A percentile compares a stretch with the other conserved stretches of the same genome.
Conservation (phyloP, 2,888 invertebrate species). For the Platerodrilus igneus region DNA sequence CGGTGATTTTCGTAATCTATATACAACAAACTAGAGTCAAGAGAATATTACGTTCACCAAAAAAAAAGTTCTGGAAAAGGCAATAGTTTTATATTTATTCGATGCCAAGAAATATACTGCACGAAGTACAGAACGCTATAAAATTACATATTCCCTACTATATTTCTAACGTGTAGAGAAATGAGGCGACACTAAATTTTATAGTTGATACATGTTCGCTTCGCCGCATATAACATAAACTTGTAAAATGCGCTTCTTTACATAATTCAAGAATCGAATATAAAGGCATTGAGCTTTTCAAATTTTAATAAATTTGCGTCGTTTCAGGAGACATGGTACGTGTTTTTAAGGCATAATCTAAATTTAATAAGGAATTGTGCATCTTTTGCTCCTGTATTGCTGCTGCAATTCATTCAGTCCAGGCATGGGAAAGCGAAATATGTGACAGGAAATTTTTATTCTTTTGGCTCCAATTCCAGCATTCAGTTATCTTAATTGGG, state of each 20-base stretch:
- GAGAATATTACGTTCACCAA: no score
- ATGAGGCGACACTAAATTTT: no score
- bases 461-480: slow-evolving; percentile 8
- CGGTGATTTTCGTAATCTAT: no score
- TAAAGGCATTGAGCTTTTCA: slow-evolving; percentile 10
- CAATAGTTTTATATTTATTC: no score
- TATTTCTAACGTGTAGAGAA: no score
- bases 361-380: slow-evolving; percentile 21
- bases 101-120: no score
- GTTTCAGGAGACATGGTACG: no score
- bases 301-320: slow-evolving; percentile 10
- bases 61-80: no score
- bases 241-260: slow-evolving; percentile 9
- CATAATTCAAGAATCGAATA: slow-evolving; percentile 10
- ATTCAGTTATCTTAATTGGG: slow-evolving; percentile 19
- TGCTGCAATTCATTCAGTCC: slow-evolving; percentile 18
- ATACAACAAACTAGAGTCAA: no score
- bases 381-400: slow-evolving; percentile 10
- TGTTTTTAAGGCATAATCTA: slow-evolving; percentile 18
- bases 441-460: slow-evolving; percentile 19
- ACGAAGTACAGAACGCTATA: no score
- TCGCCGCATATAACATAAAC: slow-evolving; percentile 11
- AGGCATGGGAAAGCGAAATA: slow-evolving; percentile 15
- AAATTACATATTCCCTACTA: no score
- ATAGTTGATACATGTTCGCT: slow-evolving; percentile 15